phyloP scores from a whole-genome alignment of 1,140 invertebrate species.

The Melanaphis sacchari region DNA sequence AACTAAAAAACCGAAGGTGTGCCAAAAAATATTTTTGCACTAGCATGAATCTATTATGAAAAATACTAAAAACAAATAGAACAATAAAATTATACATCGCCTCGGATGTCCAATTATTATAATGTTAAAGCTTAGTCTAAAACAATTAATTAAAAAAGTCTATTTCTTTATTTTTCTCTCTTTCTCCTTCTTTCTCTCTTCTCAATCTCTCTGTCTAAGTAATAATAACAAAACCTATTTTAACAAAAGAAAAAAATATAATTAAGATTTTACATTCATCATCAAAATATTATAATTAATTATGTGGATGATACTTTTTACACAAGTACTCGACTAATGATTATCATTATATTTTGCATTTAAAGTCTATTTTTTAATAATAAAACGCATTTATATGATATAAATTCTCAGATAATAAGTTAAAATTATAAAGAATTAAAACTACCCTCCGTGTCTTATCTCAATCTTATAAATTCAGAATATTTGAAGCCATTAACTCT shows the following conservation, averaged over 20 bases:
- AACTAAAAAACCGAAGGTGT: not conserved
- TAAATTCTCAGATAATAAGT: not conserved
- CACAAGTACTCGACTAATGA: not conserved
- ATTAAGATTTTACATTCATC: not conserved
- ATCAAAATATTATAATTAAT: not conserved
- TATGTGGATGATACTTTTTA: not conserved
- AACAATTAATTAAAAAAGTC: not conserved
- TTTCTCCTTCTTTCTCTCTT: not conserved
- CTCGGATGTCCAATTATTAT: not conserved
- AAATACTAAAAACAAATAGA: not conserved
- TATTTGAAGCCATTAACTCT: not conserved
- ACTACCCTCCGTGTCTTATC: not conserved
- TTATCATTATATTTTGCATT: not conserved
- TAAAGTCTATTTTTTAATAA: not conserved
- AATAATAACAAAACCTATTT: not conserved
- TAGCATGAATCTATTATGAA: not conserved
- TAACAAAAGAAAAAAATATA: not conserved
- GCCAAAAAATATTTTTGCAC: not conserved
- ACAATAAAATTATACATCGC: not conserved
- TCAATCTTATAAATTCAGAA: not conserved
- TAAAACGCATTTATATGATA: not conserved
- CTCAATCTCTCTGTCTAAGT: not conserved
- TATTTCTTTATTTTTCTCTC: not conserved
- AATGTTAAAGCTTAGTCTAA: not conserved
- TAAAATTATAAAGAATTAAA: not conserved